A percentile compares a stretch with the other conserved stretches of the same genome.
Evolutionary conservation across 2,113 vertebrate genomes (phyloP).

Genomic region (Zosterops pallidus): DNA sequence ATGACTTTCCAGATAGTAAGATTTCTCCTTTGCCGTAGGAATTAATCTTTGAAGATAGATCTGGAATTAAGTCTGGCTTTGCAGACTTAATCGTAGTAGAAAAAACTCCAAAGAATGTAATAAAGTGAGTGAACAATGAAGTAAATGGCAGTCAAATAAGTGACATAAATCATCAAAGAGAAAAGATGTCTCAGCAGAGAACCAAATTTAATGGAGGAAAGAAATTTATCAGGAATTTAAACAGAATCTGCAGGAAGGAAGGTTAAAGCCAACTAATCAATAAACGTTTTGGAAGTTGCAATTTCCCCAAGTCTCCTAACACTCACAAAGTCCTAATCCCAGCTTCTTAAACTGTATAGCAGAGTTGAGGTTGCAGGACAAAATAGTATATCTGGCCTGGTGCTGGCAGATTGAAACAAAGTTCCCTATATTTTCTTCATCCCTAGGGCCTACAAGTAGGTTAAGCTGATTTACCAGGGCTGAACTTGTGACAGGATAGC

Average conservation of each 20-base stretch:
- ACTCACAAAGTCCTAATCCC: constrained; percentile 44
- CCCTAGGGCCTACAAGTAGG: neutral
- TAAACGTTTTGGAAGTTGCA: constrained; percentile 36
- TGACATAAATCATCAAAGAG: constrained; percentile 18
- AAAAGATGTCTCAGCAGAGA: constrained; percentile 15
- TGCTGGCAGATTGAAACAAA: constrained; percentile 16
- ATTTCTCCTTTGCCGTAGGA: neutral
- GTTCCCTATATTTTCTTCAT: constrained; percentile 24
- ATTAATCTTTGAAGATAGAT: neutral
- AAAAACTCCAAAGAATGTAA: neutral
- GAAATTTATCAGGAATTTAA: constrained; percentile 29
- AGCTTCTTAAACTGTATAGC: neutral
- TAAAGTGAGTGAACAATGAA: constrained; percentile 10
- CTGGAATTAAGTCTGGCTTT: neutral
- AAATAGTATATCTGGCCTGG: constrained; percentile 32
- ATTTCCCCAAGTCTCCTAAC: constrained; percentile 51
- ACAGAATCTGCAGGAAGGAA: constrained; percentile 22
- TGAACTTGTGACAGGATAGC: neutral
- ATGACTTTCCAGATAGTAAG: neutral
- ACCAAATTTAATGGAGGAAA: constrained; percentile 8
- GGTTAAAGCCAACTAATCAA: constrained; percentile 48
- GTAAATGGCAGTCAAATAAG: constrained; percentile 17
- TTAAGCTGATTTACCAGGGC: constrained; percentile 15
- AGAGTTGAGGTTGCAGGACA: constrained; percentile 29
- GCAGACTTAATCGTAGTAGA: neutral